Evolutionary conservation across 2,113 vertebrate species (phyloP).

Genomic region (Cariama cristata): DNA sequence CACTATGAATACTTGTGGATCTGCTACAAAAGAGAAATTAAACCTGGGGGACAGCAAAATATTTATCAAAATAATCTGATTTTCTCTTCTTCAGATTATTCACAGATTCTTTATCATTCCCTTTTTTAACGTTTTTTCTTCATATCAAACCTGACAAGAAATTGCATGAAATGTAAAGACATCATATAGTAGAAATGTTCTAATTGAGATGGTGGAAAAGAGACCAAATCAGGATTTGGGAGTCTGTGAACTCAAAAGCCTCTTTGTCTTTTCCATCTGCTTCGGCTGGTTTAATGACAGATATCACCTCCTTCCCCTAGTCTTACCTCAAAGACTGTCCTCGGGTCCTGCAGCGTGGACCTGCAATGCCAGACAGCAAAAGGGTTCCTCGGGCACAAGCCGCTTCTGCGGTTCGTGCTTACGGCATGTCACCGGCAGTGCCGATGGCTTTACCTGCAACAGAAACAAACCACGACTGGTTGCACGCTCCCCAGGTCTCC

Average conservation of each 20-base stretch:
- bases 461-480: not conserved
- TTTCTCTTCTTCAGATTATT: not conserved
- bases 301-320: not conserved
- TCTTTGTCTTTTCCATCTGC: not conserved
- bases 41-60: not conserved
- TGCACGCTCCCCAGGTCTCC: not conserved
- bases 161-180: accelerated
- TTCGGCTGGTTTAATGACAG: not conserved
- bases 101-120: not conserved
- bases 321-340: not conserved
- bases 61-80: not conserved
- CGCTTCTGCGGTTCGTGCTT: accelerated
- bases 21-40: not conserved
- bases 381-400: not conserved
- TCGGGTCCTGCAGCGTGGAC: not conserved
- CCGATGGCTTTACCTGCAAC: not conserved
- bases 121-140: not conserved
- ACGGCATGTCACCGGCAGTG: accelerated
- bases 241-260: not conserved
- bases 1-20: not conserved
- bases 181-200: not conserved
- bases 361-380: too few relatives aligned
- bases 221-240: not conserved
- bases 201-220: not conserved
- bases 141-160: not conserved